Evolutionary conservation across 1,140 invertebrate genomes (phyloP), one percentile per base, ranked within the genome.

Genomic region (Tetramorium parvispinum): DNA sequence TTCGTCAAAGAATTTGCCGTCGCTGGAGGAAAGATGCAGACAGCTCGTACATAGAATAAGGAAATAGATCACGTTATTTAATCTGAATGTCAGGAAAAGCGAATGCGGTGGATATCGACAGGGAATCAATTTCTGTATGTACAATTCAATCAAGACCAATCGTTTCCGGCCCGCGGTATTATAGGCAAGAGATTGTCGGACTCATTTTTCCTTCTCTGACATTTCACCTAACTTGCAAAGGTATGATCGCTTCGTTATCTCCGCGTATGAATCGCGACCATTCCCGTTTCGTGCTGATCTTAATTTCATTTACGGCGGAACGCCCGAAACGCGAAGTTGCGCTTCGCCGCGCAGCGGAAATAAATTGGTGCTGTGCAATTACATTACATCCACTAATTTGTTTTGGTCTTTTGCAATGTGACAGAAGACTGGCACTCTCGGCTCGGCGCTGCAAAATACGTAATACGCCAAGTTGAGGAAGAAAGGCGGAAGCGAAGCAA

Each of bases 381-480:
- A 78, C 70, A 78, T 85, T 76, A 85, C 59, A 85, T 85, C 73
- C 63, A 75, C 73, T 85, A 85, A 85, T 85, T 85, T 85, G 82
- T 53, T 85, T 85, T 83, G 79, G 79, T 83, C 79, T 59, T 83
- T 83, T 83, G 79, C 79, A 59, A 83, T 61, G 79, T 83, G 79
- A 83, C 79, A 83, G 79, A 83, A 83, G 79, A 83, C 68, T 83
- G 79, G 79, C 79, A 83, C 79, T 73, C 68, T 83, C 79, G 55
- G 79, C 68, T 49, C 40, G 53, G 24, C 55, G 68, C 55, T 49
- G 43, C 68, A 57, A 83, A 75, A 83, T 73, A 83, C 68, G 53
- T 55, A 66, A 79, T 79, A 66, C 77, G 46, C 27, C 61, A 49
- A 79, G 46, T 75, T 59, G 51, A 83, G 53, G 79, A 83, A 83